Percentiles rank a stretch among this genome's conserved stretches.
Conservation (phyloP, 2,888 invertebrate species). For the Erannis defoliaria region DNA sequence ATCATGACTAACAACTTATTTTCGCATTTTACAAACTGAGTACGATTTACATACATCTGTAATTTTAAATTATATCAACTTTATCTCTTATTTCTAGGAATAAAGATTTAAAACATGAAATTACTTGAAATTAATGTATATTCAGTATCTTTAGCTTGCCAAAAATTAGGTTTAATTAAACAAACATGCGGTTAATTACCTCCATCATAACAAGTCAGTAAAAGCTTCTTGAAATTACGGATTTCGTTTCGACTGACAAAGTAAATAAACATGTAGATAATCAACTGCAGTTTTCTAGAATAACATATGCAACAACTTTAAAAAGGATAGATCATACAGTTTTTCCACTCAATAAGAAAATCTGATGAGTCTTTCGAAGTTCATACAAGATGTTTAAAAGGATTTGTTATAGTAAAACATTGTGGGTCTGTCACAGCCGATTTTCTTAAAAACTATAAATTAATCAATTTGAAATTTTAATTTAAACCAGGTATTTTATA, state of each 20-base stretch:
- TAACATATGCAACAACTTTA: no score
- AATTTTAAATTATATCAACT: constrained; percentile 1
- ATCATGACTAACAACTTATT: constrained; percentile 7
- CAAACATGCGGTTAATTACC: constrained; percentile 27
- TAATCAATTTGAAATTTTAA: constrained; percentile 17
- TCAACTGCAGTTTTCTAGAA: constrained; percentile 34
- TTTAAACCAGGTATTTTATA: constrained; percentile 18
- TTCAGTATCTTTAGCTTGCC: constrained; percentile 32
- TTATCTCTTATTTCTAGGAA: constrained; percentile 15
- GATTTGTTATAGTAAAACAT: no score
- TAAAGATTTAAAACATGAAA: constrained; percentile 9
- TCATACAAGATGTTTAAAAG: no score
- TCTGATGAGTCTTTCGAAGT: no score
- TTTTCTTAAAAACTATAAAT: no score
- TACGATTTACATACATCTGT: constrained; percentile 17
- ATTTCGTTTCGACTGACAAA: constrained; percentile 43
- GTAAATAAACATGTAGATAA: constrained; percentile 53
- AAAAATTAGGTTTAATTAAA: constrained; percentile 31
- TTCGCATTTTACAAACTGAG: constrained; percentile 7
- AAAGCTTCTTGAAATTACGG: constrained; percentile 23
- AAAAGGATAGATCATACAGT: no score
- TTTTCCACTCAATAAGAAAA: not conserved
- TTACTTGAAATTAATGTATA: constrained; percentile 23
- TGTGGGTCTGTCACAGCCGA: no score
- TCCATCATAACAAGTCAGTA: constrained; percentile 23